These are phyloP conservation scores for Pogonognathellus flavescens DNA, from an alignment of 1,140 invertebrate species.

Conservation along the genomic window DNA sequence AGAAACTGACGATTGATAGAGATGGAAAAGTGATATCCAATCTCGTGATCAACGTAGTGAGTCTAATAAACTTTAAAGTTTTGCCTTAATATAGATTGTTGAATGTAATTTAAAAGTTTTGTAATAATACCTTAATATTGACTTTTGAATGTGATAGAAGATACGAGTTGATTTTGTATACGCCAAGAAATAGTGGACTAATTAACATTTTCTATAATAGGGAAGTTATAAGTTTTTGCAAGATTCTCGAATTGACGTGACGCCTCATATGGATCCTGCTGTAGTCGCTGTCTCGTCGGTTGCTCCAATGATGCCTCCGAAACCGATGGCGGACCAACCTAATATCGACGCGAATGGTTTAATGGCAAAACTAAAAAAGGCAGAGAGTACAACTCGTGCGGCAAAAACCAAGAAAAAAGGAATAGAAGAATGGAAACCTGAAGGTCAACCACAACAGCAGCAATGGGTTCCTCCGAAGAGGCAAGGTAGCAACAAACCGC, in stretches of 20 bases:
- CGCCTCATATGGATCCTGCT: constrained; percentile 66
- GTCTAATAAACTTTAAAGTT: not conserved
- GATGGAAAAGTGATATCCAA: no score
- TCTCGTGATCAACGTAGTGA: no score
- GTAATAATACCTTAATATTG: not conserved
- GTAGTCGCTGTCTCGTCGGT: constrained; percentile 62
- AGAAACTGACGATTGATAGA: no score
- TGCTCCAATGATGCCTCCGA: constrained; percentile 11
- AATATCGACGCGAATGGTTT: not conserved
- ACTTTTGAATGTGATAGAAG: no score
- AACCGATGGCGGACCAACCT: constrained; percentile 1
- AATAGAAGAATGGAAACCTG: constrained; percentile 17
- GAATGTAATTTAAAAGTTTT: not conserved
- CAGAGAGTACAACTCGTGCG: not conserved
- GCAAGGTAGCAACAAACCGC: not conserved
- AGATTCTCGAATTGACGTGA: constrained; percentile 64
- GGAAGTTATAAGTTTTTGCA: constrained; percentile 63
- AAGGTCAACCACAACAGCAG: not conserved
- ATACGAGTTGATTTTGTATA: no score
- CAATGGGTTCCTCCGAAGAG: not conserved
- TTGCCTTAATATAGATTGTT: not conserved
- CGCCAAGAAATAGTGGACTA: no score
- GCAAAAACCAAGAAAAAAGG: constrained; percentile 18
- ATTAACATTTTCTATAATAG: constrained; percentile 10
- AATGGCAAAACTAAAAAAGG: not conserved